Evolutionary conservation across 2,113 vertebrate species (phyloP).

Genomic region (Microcebus griseorufus): DNA sequence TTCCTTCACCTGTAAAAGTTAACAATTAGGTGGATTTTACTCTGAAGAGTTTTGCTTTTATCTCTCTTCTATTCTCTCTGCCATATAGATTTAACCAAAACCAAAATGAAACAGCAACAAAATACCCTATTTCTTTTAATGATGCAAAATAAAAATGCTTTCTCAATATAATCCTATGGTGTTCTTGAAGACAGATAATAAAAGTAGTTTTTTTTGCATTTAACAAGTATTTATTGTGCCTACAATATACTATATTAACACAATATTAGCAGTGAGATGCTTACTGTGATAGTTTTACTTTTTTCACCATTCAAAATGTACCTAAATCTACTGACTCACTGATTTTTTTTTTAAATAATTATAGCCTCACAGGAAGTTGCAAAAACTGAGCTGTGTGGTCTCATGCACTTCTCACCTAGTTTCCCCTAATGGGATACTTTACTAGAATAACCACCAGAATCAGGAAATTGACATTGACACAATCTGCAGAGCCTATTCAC

Average conservation of each 20-base stretch:
- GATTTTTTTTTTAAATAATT: background rate
- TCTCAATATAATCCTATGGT: background rate
- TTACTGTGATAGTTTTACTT: background rate
- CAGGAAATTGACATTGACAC: background rate
- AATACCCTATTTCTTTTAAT: background rate
- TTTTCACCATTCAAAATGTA: background rate
- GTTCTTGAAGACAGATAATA: background rate
- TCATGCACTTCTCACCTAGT: fast-evolving
- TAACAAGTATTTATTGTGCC: background rate
- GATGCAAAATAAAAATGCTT: slow-evolving; percentile 16
- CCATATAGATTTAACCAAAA: background rate
- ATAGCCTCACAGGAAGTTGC: background rate
- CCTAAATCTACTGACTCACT: background rate
- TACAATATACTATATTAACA: background rate
- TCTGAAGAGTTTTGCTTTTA: background rate
- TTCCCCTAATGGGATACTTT: background rate
- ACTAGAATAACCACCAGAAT: background rate
- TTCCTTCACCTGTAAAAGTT: background rate
- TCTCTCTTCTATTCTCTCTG: background rate
- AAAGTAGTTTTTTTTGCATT: background rate
- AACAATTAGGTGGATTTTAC: background rate
- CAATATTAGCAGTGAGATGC: background rate
- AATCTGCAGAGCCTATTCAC: background rate
- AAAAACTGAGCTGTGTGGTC: background rate
- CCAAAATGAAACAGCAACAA: background rate